Evolutionary conservation across 2,113 vertebrate species (phyloP).

Genomic region (Plecturocebus donacophilus): DNA sequence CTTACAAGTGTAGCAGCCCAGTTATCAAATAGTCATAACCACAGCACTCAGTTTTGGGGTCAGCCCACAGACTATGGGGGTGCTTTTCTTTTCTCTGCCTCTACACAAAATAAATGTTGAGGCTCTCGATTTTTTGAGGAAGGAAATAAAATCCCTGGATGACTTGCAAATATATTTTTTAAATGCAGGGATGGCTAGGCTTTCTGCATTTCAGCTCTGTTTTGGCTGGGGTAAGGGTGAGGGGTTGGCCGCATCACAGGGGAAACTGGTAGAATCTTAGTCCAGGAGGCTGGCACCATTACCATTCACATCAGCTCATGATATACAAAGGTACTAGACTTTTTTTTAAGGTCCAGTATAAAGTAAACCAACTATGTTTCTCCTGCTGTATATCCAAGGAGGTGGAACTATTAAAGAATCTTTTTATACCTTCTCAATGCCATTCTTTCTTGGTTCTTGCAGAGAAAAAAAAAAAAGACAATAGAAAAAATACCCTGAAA

Average conservation of each 20-base stretch:
- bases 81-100: conserved; percentile 63
- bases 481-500: background rate
- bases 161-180: conserved; percentile 76
- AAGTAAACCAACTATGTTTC: background rate
- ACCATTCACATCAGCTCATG: conserved; percentile 67
- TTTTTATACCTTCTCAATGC: background rate
- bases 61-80: conserved; percentile 32
- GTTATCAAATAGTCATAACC: background rate
- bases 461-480: background rate
- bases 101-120: conserved; percentile 70
- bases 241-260: conserved; percentile 62
- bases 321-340: conserved; percentile 17
- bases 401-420: conserved; percentile 15
- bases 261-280: conserved; percentile 70
- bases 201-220: conserved; percentile 80
- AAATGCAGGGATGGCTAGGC: conserved; percentile 62
- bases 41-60: background rate
- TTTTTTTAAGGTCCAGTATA: conserved; percentile 38
- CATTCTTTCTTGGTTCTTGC: background rate
- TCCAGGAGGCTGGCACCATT: conserved; percentile 70
- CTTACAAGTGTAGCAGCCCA: background rate
- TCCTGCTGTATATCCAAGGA: conserved; percentile 51
- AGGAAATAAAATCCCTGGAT: conserved; percentile 79
- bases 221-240: conserved; percentile 65
- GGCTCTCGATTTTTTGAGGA: conserved; percentile 73